phyloP scores from a whole-genome alignment of 1,140 invertebrate genomes.

The Eciton burchellii region DNA sequence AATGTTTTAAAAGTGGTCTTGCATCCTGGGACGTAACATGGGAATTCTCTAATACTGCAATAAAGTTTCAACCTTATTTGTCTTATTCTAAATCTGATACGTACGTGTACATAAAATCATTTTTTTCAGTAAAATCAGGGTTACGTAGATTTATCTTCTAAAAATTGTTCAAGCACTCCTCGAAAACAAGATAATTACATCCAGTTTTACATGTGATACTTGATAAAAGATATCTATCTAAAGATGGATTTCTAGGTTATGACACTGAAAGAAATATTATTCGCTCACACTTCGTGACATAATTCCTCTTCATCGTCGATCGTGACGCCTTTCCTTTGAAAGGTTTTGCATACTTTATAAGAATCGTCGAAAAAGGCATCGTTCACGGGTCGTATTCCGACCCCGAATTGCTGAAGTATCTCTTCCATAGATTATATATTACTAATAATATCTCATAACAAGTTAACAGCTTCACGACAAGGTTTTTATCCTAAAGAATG shows the following conservation, averaged over 20 bases:
- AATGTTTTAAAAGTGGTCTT: constrained; percentile 81
- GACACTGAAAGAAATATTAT: background rate
- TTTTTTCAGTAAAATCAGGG: background rate
- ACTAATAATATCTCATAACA: background rate
- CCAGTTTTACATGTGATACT: background rate
- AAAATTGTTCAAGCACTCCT: background rate
- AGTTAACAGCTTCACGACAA: too few species aligned
- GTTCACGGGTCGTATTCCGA: constrained; percentile 78
- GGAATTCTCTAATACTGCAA: constrained; percentile 82
- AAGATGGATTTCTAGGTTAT: constrained; percentile 52
- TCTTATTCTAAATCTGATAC: background rate
- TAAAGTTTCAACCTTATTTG: constrained; percentile 40
- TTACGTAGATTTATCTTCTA: background rate
- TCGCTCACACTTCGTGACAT: constrained; percentile 81
- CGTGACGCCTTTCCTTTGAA: constrained; percentile 79
- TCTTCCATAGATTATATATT: constrained; percentile 57
- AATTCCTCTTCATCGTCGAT: constrained; percentile 83
- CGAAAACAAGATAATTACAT: background rate
- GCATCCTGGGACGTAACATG: constrained; percentile 83
- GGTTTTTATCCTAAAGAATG: too few species aligned
- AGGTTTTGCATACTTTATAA: constrained; percentile 79
- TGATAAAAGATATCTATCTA: background rate
- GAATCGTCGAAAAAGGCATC: constrained; percentile 82
- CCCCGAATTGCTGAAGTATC: constrained; percentile 75
- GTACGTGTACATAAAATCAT: background rate